These are phyloP conservation scores for Hystrix brachyura DNA, from an alignment of 2,113 vertebrate species.

Conservation along the genomic window DNA sequence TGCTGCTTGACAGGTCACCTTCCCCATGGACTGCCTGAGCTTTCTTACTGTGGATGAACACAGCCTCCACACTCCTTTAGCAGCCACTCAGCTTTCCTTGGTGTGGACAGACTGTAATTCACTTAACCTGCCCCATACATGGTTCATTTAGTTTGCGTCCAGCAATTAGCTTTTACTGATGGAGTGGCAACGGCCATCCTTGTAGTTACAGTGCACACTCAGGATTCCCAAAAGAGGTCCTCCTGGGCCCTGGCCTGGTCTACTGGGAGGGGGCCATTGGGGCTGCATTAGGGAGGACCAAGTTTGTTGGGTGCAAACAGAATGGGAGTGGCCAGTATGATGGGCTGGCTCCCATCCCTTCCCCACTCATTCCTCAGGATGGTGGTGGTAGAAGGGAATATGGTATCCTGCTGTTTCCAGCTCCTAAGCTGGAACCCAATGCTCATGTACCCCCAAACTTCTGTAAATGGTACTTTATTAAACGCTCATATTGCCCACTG, in stretches of 20 bases:
- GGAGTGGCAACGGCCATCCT: not conserved
- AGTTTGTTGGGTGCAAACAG: not conserved
- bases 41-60: no score
- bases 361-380: not conserved
- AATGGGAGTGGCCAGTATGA: accelerated
- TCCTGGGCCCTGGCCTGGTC: not conserved
- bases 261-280: not conserved
- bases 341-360: not conserved
- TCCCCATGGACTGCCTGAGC: not conserved
- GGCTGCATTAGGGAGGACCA: not conserved
- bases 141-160: not conserved
- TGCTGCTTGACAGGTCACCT: not conserved
- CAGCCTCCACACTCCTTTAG: not conserved
- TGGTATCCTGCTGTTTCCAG: not conserved
- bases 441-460: accelerated
- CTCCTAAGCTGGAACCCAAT: not conserved
- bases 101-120: accelerated
- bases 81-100: not conserved
- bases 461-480: not conserved
- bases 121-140: accelerated
- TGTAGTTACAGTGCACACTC: not conserved
- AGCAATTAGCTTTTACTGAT: not conserved
- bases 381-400: not conserved
- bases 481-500: not conserved
- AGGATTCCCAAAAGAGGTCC: not conserved